Percentiles rank a stretch among this genome's conserved stretches.
These are phyloP conservation scores for Nymphalis urticae DNA, from an alignment of 2,888 invertebrate species.

Conservation along the genomic window DNA sequence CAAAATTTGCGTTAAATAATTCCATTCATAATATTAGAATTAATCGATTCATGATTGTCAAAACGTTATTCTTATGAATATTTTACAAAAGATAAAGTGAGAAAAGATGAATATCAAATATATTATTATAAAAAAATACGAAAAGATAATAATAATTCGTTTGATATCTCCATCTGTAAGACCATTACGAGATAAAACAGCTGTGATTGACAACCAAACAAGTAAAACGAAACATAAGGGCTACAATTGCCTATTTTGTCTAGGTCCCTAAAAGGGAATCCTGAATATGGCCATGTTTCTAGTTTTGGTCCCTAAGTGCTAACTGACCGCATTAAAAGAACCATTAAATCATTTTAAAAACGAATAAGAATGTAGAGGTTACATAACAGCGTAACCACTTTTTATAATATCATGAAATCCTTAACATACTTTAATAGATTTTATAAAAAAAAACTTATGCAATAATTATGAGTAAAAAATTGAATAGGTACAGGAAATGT, in stretches of 20 bases:
- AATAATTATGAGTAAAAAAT: background rate
- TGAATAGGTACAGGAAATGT: background rate
- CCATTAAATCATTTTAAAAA: constrained; percentile 22
- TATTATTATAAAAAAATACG: background rate
- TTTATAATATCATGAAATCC: background rate
- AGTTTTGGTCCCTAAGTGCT: constrained; percentile 21
- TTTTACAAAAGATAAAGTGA: background rate
- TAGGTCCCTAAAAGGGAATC: constrained; percentile 21
- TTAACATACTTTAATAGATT: background rate
- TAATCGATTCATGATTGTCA: background rate
- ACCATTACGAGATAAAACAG: constrained; percentile 17
- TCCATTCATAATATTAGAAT: background rate
- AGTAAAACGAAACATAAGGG: constrained; percentile 23
- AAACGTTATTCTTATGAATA: background rate
- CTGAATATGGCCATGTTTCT: constrained; percentile 23
- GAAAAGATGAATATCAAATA: background rate
- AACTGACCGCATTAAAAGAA: constrained; percentile 26
- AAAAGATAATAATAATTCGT: background rate
- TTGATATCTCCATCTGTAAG: background rate
- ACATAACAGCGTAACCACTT: background rate
- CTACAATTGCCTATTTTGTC: constrained; percentile 24
- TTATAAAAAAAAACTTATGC: background rate
- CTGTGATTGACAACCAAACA: constrained; percentile 28
- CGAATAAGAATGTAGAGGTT: constrained; percentile 22
- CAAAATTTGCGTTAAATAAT: background rate